These are phyloP conservation scores for Pristionchus exspectatus DNA, from an alignment of 2,888 invertebrate genomes.

Conservation along the genomic window DNA sequence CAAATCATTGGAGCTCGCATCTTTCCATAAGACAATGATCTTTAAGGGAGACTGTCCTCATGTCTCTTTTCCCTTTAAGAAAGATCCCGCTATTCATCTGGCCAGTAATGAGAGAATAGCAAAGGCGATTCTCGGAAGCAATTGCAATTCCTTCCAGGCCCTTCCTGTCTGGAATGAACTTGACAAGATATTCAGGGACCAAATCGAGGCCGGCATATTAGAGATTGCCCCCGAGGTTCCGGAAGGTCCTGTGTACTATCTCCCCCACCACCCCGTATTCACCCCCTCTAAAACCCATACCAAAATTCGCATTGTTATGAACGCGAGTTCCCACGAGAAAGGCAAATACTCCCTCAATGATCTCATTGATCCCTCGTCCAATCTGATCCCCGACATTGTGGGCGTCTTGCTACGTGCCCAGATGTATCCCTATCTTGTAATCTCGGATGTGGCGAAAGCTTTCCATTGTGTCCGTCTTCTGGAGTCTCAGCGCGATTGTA, in stretches of 20 bases:
- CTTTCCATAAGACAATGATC: background rate
- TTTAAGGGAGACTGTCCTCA: background rate
- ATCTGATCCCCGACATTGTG: background rate
- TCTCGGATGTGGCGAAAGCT: background rate
- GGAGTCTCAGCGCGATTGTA: background rate
- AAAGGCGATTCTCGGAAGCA: background rate
- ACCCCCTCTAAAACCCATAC: slow-evolving; percentile 17
- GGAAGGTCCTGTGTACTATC: background rate
- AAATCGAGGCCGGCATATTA: background rate
- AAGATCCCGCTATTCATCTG: slow-evolving; percentile 17
- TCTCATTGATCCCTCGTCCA: background rate
- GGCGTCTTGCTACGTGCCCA: slow-evolving; percentile 1
- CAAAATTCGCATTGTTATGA: slow-evolving; percentile 25
- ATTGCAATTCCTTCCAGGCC: background rate
- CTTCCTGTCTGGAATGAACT: background rate
- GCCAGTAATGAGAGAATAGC: background rate
- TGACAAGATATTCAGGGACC: background rate
- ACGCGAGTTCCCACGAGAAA: slow-evolving; percentile 30
- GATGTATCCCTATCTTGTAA: background rate
- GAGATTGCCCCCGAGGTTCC: background rate
- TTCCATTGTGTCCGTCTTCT: slow-evolving; percentile 12
- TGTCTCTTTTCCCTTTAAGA: background rate
- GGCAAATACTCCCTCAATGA: background rate
- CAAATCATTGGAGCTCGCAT: background rate
- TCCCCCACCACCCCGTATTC: slow-evolving; percentile 31